Conservation (phyloP, 2,888 invertebrate genomes). For the Dorcus hopei region DNA sequence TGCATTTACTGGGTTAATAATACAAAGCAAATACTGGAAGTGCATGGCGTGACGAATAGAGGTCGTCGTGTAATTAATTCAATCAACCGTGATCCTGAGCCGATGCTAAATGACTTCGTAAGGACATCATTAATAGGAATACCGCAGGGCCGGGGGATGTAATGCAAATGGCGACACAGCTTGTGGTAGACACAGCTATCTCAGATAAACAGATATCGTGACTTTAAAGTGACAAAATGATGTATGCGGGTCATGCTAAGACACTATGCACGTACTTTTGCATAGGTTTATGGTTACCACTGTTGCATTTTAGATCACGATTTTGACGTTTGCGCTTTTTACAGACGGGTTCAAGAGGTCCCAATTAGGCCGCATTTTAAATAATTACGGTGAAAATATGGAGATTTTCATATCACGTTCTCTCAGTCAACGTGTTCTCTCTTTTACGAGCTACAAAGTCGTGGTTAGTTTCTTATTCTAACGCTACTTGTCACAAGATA, state of each 20-base stretch:
- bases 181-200: constrained; percentile 24
- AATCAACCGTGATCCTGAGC: constrained; percentile 9
- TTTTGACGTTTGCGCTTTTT: constrained; percentile 32
- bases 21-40: background rate
- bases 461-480: background rate
- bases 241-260: constrained; percentile 30
- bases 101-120: constrained; percentile 4
- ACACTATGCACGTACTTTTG: constrained; percentile 11
- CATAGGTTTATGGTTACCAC: constrained; percentile 17
- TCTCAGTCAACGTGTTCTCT: background rate
- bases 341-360: constrained; percentile 28
- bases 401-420: constrained; percentile 20
- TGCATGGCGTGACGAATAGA: background rate
- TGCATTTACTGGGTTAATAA: too few relatives aligned
- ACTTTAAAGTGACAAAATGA: constrained; percentile 32
- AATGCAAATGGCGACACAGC: constrained; percentile 24
- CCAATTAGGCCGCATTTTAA: constrained; percentile 33
- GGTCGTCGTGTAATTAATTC: constrained; percentile 1
- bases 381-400: constrained; percentile 27
- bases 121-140: constrained; percentile 6
- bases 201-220: constrained; percentile 32
- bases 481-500: background rate
- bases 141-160: constrained; percentile 14
- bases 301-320: constrained; percentile 33
- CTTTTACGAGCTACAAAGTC: background rate